Conservation (phyloP, 2,888 invertebrate genomes). For the Boloria euphrosyne region DNA sequence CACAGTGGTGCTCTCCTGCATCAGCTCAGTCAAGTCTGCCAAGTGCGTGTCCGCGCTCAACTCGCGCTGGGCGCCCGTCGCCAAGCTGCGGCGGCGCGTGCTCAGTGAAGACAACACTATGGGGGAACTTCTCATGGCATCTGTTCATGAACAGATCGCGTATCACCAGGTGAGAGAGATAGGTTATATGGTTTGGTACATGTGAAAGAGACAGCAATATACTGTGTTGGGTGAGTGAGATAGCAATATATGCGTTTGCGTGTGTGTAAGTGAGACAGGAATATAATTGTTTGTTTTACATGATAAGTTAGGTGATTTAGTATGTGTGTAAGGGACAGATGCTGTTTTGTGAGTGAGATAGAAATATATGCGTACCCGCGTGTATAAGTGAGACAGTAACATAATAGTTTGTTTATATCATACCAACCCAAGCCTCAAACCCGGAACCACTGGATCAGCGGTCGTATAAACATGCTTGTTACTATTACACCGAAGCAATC, state of each 20-base stretch:
- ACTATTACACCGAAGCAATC: too few relatives aligned
- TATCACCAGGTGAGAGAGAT: slow-evolving; percentile 77
- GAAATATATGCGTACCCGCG: not conserved
- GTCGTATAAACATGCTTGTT: too few relatives aligned
- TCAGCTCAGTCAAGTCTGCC: slow-evolving; percentile 88
- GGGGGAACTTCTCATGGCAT: slow-evolving; percentile 91
- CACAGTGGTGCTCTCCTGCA: slow-evolving; percentile 94
- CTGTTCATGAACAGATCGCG: slow-evolving; percentile 90
- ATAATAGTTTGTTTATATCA: not conserved
- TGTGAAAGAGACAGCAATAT: not conserved
- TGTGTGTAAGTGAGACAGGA: not conserved
- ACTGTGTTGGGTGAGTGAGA: not conserved
- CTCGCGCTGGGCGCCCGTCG: slow-evolving; percentile 95
- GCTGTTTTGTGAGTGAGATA: not conserved
- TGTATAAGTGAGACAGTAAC: not conserved
- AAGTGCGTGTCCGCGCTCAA: slow-evolving; percentile 95
- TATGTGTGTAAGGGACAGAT: not conserved
- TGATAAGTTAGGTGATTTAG: too few relatives aligned
- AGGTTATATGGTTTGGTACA: too few relatives aligned
- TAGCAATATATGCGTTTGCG: not conserved
- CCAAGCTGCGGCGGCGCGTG: slow-evolving; percentile 90
- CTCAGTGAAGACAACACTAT: slow-evolving; percentile 89
- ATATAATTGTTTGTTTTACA: not conserved
- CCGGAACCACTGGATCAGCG: too few relatives aligned
- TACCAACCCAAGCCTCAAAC: too few relatives aligned